Evolutionary conservation across 2,888 invertebrate genomes (phyloP).

Genomic region (Rhagonycha lutea): DNA sequence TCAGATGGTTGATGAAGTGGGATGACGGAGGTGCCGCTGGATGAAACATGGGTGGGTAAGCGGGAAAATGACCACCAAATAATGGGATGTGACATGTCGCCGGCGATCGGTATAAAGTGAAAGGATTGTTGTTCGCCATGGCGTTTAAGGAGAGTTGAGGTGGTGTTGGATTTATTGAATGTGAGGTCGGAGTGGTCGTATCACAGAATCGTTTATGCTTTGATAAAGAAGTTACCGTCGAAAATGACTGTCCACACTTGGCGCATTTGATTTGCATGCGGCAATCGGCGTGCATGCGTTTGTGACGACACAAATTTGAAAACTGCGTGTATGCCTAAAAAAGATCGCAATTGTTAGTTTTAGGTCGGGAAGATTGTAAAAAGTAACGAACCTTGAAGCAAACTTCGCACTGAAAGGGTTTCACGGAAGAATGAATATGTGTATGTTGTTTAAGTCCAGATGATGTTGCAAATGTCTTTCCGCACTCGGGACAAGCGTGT

Average conservation of each 20-base stretch:
- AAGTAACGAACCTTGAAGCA: slow-evolving; percentile 79
- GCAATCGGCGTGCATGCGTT: slow-evolving; percentile 97
- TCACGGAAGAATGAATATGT: slow-evolving; percentile 97
- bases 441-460: slow-evolving; percentile 99
- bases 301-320: slow-evolving; percentile 98
- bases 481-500: slow-evolving; percentile 98
- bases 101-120: slow-evolving; percentile 73
- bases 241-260: slow-evolving; percentile 93
- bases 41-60: slow-evolving; percentile 53
- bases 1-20: slow-evolving; percentile 63
- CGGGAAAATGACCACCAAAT: slow-evolving; percentile 66
- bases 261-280: slow-evolving; percentile 91
- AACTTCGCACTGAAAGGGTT: slow-evolving; percentile 96
- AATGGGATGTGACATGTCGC: slow-evolving; percentile 60
- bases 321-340: slow-evolving; percentile 95
- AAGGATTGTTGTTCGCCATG: slow-evolving; percentile 58
- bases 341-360: slow-evolving; percentile 16
- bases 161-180: slow-evolving; percentile 45
- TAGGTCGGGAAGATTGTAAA: not conserved
- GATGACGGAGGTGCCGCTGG: slow-evolving; percentile 59
- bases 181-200: slow-evolving; percentile 63
- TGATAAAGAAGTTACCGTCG: slow-evolving; percentile 86
- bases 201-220: slow-evolving; percentile 98
- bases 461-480: slow-evolving; percentile 97
- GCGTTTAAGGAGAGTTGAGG: slow-evolving; percentile 45